Evolutionary conservation across 2,113 vertebrate species (phyloP), one percentile per base, ranked within the genome.

Genomic region (Nesogale talazaci): DNA sequence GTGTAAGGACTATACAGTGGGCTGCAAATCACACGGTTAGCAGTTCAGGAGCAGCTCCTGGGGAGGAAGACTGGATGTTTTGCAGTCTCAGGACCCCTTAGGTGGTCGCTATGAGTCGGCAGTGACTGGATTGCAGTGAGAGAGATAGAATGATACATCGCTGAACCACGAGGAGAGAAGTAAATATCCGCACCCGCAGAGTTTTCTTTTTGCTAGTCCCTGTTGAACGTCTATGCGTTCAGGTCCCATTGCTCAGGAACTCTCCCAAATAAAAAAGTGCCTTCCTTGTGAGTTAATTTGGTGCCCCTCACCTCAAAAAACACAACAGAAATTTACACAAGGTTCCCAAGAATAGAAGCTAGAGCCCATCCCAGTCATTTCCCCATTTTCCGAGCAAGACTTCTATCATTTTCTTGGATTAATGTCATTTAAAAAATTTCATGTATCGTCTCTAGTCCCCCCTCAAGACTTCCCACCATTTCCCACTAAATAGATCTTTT

Each of bases 141-240:
- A 52, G 46, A 52, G 46, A 52, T 52, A 52, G 46, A 52, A 52
- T 52, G 46, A 52, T 52, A 52, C 14, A 6, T 52, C 14, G 46
- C 46, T 6, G 0, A 5, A n/a, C 4, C 36, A 52, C 67, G 4
- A 80, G 46, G 0, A 6, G 16, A 8, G 27, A 9, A 52, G 27
- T 61, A 22, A 20, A 16, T 61, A 19, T 15, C 57, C 59, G 22
- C 22, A 20, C 17, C 17, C 22, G 22, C 59, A 19, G 22, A 59
- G 57, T 59, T 59, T 61, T 81, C 59, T 75, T 65, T 31, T 40
- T 76, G 38, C 70, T 38, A 59, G 76, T 77, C 3, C 17, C 16
- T 16, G 67, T 59, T 6, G 38, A 31, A 89, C 75, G 19, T 65
- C 27, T 59, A 7, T 3, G 46, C 59, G 36, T 34, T 0, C 38